Evolutionary conservation across 2,797 vertebrate genomes (phyloP).

Genomic region (Sus cebifrons): DNA sequence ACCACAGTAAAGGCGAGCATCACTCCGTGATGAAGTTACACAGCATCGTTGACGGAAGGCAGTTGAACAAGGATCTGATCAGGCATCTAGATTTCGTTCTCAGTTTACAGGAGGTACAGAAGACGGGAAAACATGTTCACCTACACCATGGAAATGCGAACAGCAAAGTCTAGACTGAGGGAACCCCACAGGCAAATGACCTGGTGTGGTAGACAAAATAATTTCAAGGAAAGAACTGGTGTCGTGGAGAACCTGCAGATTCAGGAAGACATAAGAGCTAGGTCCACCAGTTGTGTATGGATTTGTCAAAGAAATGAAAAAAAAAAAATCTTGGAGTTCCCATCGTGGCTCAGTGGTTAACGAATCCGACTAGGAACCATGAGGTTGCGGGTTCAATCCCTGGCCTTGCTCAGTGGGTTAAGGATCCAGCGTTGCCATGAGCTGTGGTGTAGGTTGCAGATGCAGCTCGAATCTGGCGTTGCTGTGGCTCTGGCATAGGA

Average conservation of each 20-base stretch:
- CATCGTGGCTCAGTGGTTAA: too few relatives aligned
- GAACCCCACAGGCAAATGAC: neutral
- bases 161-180: neutral
- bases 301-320: neutral
- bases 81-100: neutral
- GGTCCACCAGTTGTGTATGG: neutral
- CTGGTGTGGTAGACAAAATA: neutral
- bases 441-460: too few relatives aligned
- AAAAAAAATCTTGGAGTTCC: neutral
- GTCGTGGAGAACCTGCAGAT: neutral
- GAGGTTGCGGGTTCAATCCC: too few relatives aligned
- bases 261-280: neutral
- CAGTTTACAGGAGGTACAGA: neutral
- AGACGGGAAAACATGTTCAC: neutral
- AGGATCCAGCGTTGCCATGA: too few relatives aligned
- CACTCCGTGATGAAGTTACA: neutral
- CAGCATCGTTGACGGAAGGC: neutral
- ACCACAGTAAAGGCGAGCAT: neutral
- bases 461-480: too few relatives aligned
- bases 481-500: too few relatives aligned
- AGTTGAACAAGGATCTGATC: neutral
- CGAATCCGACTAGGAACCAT: too few relatives aligned
- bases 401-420: too few relatives aligned
- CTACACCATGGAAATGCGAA: neutral
- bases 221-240: constrained; percentile 3